Evolutionary conservation across 2,113 vertebrate genomes (phyloP).

Genomic region (Numenius arquata): DNA sequence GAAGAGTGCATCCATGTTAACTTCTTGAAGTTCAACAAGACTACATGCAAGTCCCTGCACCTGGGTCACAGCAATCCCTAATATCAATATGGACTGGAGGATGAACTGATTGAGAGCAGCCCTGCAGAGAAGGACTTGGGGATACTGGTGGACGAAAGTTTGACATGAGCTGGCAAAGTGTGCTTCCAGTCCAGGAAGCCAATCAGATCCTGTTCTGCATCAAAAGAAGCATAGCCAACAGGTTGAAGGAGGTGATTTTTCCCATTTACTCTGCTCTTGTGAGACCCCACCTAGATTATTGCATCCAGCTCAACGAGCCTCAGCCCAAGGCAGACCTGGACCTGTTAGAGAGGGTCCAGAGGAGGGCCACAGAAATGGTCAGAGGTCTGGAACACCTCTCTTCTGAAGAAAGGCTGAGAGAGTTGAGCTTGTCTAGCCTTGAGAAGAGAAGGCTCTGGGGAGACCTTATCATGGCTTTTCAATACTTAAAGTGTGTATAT

Average conservation of each 20-base stretch:
- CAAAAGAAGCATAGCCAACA: background rate
- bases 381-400: background rate
- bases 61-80: background rate
- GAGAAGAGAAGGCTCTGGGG: background rate
- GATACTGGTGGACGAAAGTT: background rate
- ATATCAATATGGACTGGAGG: background rate
- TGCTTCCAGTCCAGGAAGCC: background rate
- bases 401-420: background rate
- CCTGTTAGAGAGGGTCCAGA: background rate
- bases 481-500: background rate
- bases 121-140: background rate
- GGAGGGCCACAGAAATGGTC: rapidly evolving
- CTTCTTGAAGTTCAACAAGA: background rate
- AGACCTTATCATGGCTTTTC: background rate
- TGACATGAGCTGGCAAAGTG: no score
- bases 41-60: background rate
- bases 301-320: background rate
- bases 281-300: background rate
- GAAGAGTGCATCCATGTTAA: background rate
- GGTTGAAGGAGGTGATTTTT: background rate
- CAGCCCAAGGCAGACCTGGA: no score
- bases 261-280: rapidly evolving
- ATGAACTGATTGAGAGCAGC: background rate
- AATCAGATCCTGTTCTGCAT: background rate
- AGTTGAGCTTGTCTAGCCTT: background rate